Evolutionary conservation across 2,888 invertebrate genomes (phyloP).

Genomic region (Apotomis turbidana): DNA sequence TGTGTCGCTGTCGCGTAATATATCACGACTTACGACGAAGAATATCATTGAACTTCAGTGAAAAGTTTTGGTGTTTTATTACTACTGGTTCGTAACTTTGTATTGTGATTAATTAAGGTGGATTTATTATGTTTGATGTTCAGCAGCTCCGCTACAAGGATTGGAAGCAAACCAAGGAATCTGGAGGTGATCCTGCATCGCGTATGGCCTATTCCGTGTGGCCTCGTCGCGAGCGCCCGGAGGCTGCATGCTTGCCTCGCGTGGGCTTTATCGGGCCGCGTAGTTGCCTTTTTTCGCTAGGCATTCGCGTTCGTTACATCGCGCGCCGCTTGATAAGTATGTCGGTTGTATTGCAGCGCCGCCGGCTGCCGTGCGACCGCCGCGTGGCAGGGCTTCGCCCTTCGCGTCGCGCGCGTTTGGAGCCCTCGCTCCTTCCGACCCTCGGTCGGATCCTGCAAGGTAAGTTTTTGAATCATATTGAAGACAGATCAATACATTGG

Average conservation of each 20-base stretch:
- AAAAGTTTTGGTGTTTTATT: constrained; percentile 77
- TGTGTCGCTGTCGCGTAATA: constrained; percentile 68
- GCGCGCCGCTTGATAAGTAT: constrained; percentile 76
- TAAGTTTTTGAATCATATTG: constrained; percentile 69
- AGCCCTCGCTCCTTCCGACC: constrained; percentile 78
- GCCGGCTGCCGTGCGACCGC: constrained; percentile 72
- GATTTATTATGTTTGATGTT: constrained; percentile 76
- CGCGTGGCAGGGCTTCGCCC: constrained; percentile 74
- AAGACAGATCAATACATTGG: constrained; percentile 61
- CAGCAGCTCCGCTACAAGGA: constrained; percentile 53
- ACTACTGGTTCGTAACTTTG: constrained; percentile 82
- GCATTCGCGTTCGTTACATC: constrained; percentile 52
- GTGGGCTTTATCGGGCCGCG: constrained; percentile 72
- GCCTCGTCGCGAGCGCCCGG: constrained; percentile 75
- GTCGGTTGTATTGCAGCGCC: constrained; percentile 79
- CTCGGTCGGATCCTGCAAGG: constrained; percentile 67
- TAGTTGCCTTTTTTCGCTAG: constrained; percentile 60
- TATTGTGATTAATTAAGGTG: constrained; percentile 81
- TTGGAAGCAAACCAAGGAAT: constrained; percentile 36
- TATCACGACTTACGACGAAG: constrained; percentile 66
- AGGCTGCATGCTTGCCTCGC: constrained; percentile 76
- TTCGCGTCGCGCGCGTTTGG: constrained; percentile 79
- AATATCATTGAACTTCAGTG: constrained; percentile 77
- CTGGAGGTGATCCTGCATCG: constrained; percentile 58
- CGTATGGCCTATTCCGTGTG: constrained; percentile 72